Base-by-base conservation (phyloP, 2,113 vertebrate genomes). In the Rhea pennata region DNA sequence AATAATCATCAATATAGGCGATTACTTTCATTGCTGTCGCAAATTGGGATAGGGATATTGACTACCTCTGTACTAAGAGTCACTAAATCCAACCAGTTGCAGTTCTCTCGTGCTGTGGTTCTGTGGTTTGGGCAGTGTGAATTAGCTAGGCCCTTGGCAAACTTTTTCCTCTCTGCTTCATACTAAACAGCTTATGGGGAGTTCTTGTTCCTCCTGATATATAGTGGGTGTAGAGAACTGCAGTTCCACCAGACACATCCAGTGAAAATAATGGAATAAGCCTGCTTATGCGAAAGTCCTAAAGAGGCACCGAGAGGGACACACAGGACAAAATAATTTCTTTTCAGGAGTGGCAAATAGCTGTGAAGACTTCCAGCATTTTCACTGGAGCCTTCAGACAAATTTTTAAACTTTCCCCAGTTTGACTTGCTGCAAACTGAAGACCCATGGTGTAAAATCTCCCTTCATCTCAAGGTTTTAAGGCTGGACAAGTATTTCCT, bases 231-330 rank as follows among this genome's bases (percentile, higher is more conserved):
- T 14, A 7, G 33, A 10, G 27, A 2, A 48, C 31, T 95, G 29
- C 17, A 53, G 3, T 21, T 42, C 44, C 4, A 6, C 16, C 14
- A 14, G 50, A 14, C 19, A 29, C 8, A 39, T n/a, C 8, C 24
- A 51, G 6, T 24, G 21, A 61, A 77, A 71, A 31, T 6, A 46
- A 7, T 1, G 12, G 29, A 8, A 9, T 40, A 62, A 53, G 5
- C 5, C 36, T 69, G 33, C 24, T 29, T 48, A 6, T 5, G 10
- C 33, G 22, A 17, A 77, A 83, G 10, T 15, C 42, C 13, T 4
- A 48, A 46, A 78, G 9, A 3, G 3, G 33, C 46, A 9, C 2
- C 23, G 46, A n/a, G 59, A 88, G 9, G 0, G 0, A 67, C 42
- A 20, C 14, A 22, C 7, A 29, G 48, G 19, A 48, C 10, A 48